Percentiles rank a stretch among this genome's conserved stretches.
phyloP scores from a whole-genome alignment of 2,888 invertebrate genomes.

The Papilio elwesi region DNA sequence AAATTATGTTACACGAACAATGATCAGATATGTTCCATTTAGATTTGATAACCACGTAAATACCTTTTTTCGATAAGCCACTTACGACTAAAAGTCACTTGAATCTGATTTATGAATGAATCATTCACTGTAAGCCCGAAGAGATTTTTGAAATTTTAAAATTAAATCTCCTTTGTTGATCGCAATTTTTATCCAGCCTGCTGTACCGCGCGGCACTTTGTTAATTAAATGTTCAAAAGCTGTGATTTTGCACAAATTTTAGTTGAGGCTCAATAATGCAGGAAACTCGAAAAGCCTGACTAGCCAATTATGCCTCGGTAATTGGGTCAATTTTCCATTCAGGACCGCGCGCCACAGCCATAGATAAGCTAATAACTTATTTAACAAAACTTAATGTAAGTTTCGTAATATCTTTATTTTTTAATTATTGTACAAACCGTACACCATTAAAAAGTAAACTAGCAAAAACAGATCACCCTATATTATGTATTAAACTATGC shows the following conservation, averaged over 20 bases:
- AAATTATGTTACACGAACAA: no score
- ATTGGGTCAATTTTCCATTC: constrained; percentile 50
- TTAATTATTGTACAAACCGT: no score
- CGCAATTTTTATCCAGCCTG: constrained; percentile 31
- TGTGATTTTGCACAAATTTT: constrained; percentile 44
- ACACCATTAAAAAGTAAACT: no score
- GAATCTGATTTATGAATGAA: constrained; percentile 25
- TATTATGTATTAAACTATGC: no score
- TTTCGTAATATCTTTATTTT: not conserved
- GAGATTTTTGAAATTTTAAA: constrained; percentile 35
- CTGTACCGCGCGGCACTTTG: constrained; percentile 31
- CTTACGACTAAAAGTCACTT: constrained; percentile 25
- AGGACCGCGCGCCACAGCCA: constrained; percentile 27
- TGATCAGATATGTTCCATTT: not conserved
- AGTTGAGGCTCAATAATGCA: constrained; percentile 47
- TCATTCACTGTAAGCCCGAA: constrained; percentile 3
- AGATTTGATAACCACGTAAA: not conserved
- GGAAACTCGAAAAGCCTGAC: constrained; percentile 43
- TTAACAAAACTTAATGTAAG: constrained; percentile 14
- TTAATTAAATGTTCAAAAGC: constrained; percentile 42
- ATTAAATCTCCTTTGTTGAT: constrained; percentile 28
- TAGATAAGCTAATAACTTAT: constrained; percentile 35
- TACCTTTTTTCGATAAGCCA: not conserved
- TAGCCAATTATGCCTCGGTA: constrained; percentile 46
- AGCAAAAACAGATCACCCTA: no score